Conservation (phyloP, 2,797 vertebrate species). For the Lateolabrax maculatus region DNA sequence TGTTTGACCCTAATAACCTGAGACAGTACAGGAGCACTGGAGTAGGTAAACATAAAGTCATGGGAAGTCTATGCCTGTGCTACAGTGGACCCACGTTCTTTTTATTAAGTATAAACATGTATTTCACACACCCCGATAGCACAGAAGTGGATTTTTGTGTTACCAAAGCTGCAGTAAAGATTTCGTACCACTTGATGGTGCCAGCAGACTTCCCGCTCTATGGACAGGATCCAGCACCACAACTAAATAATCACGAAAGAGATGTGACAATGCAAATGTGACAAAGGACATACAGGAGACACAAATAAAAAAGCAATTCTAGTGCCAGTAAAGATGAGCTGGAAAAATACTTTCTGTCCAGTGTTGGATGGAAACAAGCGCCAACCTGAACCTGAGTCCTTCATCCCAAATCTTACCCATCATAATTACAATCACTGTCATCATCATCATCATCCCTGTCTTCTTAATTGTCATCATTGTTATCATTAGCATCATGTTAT, state of each 20-base stretch:
- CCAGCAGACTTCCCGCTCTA: not conserved
- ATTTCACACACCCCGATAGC: not conserved
- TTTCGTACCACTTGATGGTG: conserved; percentile 51
- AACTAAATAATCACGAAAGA: not conserved
- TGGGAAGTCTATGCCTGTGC: no score
- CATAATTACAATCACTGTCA: conserved; percentile 21
- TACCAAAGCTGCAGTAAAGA: not conserved
- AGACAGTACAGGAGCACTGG: not conserved
- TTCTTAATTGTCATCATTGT: conserved; percentile 6
- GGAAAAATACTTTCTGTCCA: not conserved
- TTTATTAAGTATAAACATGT: not conserved
- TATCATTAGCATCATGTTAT: conserved; percentile 39
- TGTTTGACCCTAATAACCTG: not conserved
- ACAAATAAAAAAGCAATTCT: not conserved
- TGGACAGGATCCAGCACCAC: not conserved
- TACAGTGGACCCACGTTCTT: not conserved
- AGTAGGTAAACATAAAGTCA: not conserved
- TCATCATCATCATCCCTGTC: conserved; percentile 34
- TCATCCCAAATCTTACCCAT: conserved; percentile 5
- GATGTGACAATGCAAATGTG: not conserved
- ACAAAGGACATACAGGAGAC: not conserved
- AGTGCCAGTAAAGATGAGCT: not conserved
- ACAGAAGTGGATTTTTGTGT: not conserved
- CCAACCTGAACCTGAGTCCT: conserved; percentile 15
- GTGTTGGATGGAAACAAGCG: not conserved